Conservation (phyloP, 2,797 vertebrate species). For the Megalops cyprinoides region DNA sequence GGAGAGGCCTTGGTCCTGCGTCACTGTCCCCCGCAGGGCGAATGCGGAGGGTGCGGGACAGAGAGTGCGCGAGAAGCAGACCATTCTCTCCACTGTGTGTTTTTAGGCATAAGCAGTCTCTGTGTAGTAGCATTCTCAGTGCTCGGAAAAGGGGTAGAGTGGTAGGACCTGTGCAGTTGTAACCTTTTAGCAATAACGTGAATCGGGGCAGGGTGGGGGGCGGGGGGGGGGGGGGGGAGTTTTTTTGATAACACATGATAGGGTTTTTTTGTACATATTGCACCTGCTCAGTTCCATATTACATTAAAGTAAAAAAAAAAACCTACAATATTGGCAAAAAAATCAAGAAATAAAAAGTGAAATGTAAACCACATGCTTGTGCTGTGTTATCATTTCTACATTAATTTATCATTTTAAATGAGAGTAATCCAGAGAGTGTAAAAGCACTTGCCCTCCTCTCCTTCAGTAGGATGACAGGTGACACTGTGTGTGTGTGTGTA, state of each 20-base stretch:
- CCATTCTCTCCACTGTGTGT: conserved; percentile 42
- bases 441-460: too few relatives aligned
- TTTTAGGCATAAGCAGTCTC: conserved; percentile 77
- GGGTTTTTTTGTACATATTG: conserved; percentile 92
- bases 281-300: conserved; percentile 93
- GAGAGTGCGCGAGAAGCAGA: neutral
- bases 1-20: neutral
- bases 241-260: conserved; percentile 75
- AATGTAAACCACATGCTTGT: conserved; percentile 64
- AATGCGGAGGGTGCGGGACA: neutral
- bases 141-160: conserved; percentile 82
- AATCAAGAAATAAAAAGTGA: conserved; percentile 82
- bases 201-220: conserved; percentile 75
- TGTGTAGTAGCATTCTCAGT: conserved; percentile 83
- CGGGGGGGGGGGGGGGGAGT: conserved; percentile 54
- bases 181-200: conserved; percentile 98
- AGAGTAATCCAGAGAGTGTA: too few relatives aligned
- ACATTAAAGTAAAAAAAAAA: conserved; percentile 81
- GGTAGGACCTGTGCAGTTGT: conserved; percentile 94
- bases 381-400: too few relatives aligned
- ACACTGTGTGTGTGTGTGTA: too few relatives aligned
- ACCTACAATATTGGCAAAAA: conserved; percentile 90
- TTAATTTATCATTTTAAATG: too few relatives aligned
- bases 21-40: neutral
- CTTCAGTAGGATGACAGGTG: too few relatives aligned